A percentile compares a stretch with the other conserved stretches of the same genome.
Conservation (phyloP, 2,888 invertebrate species). For the Iphiclides podalirius region DNA sequence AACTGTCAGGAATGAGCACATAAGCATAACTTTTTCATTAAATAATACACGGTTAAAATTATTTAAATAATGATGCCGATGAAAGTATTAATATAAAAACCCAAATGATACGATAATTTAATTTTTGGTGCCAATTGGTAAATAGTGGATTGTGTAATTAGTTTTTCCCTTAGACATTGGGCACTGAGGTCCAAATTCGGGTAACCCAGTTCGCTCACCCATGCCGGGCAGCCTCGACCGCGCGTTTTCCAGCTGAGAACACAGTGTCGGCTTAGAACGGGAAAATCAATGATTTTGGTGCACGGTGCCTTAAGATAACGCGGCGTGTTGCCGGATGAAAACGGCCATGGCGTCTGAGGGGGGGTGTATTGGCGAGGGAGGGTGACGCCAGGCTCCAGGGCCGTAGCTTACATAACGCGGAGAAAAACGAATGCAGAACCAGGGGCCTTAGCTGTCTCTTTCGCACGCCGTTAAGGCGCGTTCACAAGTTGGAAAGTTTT, state of each 20-base stretch:
- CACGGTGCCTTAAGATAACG: slow-evolving; percentile 14
- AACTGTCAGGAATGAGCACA: too few species aligned
- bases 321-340: slow-evolving; percentile 13
- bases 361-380: slow-evolving; percentile 21
- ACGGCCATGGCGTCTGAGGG: slow-evolving; percentile 20
- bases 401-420: slow-evolving; percentile 75
- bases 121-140: too few species aligned
- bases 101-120: too few species aligned
- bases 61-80: too few species aligned
- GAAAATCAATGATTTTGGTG: slow-evolving; percentile 27
- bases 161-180: too few species aligned
- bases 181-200: slow-evolving; percentile 46
- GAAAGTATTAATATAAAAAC: too few species aligned
- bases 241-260: slow-evolving; percentile 31
- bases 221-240: slow-evolving; percentile 24
- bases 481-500: slow-evolving; percentile 36
- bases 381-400: slow-evolving; percentile 68
- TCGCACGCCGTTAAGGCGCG: slow-evolving; percentile 49
- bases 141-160: too few species aligned
- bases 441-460: slow-evolving; percentile 53
- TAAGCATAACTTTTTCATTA: too few species aligned
- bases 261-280: slow-evolving; percentile 28
- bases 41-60: too few species aligned
- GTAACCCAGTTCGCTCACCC: slow-evolving; percentile 41
- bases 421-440: slow-evolving; percentile 72